Conservation (phyloP, 2,888 invertebrate species). For the Pheosia gnoma region DNA sequence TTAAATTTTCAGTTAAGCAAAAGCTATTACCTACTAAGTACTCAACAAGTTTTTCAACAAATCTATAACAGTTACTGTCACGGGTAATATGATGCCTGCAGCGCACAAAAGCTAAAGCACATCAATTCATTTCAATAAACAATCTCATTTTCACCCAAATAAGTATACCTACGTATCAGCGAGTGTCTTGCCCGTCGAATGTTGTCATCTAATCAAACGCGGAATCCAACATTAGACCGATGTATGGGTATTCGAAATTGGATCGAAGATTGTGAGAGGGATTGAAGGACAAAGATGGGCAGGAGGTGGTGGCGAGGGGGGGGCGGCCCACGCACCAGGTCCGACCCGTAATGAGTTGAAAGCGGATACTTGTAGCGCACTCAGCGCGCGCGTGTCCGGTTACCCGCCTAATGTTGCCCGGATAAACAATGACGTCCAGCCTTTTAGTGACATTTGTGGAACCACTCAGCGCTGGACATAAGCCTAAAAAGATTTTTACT, state of each 20-base stretch:
- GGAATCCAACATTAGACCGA: constrained; percentile 71
- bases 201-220: constrained; percentile 67
- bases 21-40: too few species aligned
- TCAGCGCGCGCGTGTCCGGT: constrained; percentile 83
- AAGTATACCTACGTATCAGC: constrained; percentile 19
- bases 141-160: constrained; percentile 7
- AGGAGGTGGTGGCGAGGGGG: constrained; percentile 48
- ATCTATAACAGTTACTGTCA: too few species aligned
- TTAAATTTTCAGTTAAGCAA: too few species aligned
- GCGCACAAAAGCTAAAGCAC: too few species aligned
- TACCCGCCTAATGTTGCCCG: constrained; percentile 84
- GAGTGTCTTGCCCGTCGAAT: constrained; percentile 26
- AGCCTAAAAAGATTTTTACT: constrained; percentile 83
- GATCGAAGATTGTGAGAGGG: constrained; percentile 81
- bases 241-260: constrained; percentile 78
- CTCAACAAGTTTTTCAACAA: too few species aligned
- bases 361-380: constrained; percentile 85
- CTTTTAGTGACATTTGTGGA: constrained; percentile 84
- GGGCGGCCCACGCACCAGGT: constrained; percentile 79
- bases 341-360: constrained; percentile 83
- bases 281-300: constrained; percentile 78
- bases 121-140: neutral
- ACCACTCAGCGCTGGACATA: constrained; percentile 82
- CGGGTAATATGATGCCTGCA: neutral
- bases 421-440: constrained; percentile 84